Evolutionary conservation across 1,140 invertebrate genomes (phyloP).

Genomic region (Thaumetopoea pityocampa): DNA sequence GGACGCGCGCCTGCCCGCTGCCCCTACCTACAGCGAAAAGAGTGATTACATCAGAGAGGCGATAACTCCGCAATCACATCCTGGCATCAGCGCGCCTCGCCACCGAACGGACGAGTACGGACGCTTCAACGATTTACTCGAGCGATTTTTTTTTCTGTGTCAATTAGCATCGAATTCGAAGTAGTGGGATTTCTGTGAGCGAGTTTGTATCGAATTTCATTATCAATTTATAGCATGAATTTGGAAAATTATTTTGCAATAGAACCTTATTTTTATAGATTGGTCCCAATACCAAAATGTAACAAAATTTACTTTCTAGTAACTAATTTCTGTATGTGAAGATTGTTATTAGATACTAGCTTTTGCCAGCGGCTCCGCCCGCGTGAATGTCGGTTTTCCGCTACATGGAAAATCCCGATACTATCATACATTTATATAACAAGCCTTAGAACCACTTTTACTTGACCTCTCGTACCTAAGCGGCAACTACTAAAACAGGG

Average conservation of each 20-base stretch:
- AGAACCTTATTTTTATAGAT: no score
- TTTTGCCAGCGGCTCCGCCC: no score
- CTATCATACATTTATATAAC: no score
- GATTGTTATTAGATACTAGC: no score
- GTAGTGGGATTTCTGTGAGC: slow-evolving; percentile 6
- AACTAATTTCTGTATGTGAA: no score
- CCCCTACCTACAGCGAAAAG: slow-evolving; percentile 9
- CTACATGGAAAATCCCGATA: no score
- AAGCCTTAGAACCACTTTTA: no score
- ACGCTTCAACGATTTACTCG: slow-evolving; percentile 26
- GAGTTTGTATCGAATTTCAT: slow-evolving; percentile 8
- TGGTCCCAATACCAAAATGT: no score
- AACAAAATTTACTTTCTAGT: no score
- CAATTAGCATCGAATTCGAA: slow-evolving; percentile 32
- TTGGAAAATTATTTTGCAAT: slow-evolving; percentile 5
- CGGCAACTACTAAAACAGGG: no score
- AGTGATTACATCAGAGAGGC: slow-evolving; percentile 18
- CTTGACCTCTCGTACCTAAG: no score
- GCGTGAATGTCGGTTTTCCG: no score
- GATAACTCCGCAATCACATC: slow-evolving; percentile 21
- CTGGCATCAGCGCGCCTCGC: slow-evolving; percentile 15
- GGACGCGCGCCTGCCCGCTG: slow-evolving; percentile 12
- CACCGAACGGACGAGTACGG: slow-evolving; percentile 14
- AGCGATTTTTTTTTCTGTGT: slow-evolving; percentile 28
- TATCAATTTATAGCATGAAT: slow-evolving; percentile 4